These are phyloP conservation scores for Torymus auratus DNA, from an alignment of 2,888 invertebrate species.

Conservation along the genomic window DNA sequence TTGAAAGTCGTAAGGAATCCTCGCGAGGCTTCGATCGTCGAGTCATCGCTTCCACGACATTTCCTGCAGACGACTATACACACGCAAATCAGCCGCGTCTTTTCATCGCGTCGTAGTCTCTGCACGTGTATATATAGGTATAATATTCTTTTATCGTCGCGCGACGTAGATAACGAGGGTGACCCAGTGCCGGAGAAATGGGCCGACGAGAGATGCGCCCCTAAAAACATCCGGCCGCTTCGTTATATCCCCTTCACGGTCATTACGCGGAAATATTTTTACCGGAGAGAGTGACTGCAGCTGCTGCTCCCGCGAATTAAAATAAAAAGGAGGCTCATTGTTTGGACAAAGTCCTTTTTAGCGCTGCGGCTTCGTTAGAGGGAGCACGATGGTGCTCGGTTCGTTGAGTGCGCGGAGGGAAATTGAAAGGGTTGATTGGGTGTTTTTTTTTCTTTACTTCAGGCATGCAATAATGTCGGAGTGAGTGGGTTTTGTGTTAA, in stretches of 20 bases:
- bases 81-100: conserved; percentile 28
- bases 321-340: too few species aligned
- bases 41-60: conserved; percentile 4
- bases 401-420: too few species aligned
- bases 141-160: conserved; percentile 34
- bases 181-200: conserved; percentile 66
- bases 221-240: conserved; percentile 28
- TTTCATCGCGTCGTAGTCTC: background rate
- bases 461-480: too few species aligned
- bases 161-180: conserved; percentile 61
- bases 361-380: too few species aligned
- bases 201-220: conserved; percentile 49
- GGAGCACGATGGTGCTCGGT: too few species aligned
- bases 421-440: too few species aligned
- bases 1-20: too few species aligned
- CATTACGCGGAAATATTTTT: background rate
- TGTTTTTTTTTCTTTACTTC: too few species aligned
- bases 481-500: too few species aligned
- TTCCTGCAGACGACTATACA: background rate
- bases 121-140: background rate
- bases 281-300: too few species aligned
- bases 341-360: too few species aligned
- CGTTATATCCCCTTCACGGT: conserved; percentile 39
- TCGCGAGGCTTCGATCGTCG: too few species aligned
- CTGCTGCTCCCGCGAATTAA: background rate